Base-by-base conservation (phyloP, 37 sponge, comb jelly and placozoan species). In the Aplysina aerophoba region DNA sequence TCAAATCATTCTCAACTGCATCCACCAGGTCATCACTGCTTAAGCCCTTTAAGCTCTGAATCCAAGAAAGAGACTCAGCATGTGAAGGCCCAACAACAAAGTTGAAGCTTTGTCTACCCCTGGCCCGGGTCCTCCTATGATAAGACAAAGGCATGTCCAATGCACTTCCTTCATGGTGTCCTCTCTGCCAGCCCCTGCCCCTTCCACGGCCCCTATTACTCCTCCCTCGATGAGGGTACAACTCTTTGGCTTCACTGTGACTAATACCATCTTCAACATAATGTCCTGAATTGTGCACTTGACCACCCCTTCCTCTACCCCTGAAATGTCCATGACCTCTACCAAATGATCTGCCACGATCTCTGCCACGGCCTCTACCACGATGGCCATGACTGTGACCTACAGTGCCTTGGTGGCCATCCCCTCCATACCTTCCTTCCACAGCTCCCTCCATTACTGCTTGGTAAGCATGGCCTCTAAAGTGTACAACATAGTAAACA, bases 1-100 rank as follows among this genome's bases (percentile, higher is more conserved):
- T 83, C 20, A 83, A 25, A 35, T 83, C 67, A 5, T 59, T 24
- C 12, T 64, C 38, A 64, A 83, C 21, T 13, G 12, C n/a, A 50
- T 35, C 40, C 20, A 83, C 53, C 8, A 83, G 22, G 40, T 83
- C 67, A 63, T 64, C n/a, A 39, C 40, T 35, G 17, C 39, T n/a
- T 24, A n/a, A 80, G 66, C 25, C 68, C 57, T 57, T 78, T 36
- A 33, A 4, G 35, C 33, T 6, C 20, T 15, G 38, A 34, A 41
- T 69, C 71, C 71, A 69, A 17, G 71, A 69, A 69, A 35, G 17
- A 34, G 71, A 35, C 17, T 16, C 35, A 31, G 34, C 34, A 17
- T 69, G 71, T 30, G 19, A 17, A 30, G 71, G 71, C 50, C 50
- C 50, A 44, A 44, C 50, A 44, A 44, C 50, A 8, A 44, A 11